phyloP scores from a whole-genome alignment of 2,113 vertebrate species.

The Polyodon spathula region DNA sequence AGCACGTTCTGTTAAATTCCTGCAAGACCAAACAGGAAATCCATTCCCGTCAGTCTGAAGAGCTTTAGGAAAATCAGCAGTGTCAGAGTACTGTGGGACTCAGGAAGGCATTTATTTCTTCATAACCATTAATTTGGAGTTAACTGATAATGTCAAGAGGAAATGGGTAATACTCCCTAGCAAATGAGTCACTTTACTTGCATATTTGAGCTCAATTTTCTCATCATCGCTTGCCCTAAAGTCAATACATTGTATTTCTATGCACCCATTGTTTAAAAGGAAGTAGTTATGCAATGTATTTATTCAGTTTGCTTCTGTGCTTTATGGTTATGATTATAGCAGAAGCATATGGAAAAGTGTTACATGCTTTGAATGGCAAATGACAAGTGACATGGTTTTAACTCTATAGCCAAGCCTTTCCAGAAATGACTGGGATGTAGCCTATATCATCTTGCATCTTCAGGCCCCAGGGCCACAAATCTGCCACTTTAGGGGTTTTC shows the following conservation, averaged over 20 bases:
- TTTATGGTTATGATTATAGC: background rate
- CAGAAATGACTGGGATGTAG: no score
- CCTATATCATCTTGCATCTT: no score
- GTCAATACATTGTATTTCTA: background rate
- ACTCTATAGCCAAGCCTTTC: no score
- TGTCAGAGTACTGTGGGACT: slow-evolving; percentile 16
- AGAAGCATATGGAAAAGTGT: no score
- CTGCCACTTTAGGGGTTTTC: no score
- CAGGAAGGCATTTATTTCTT: slow-evolving; percentile 24
- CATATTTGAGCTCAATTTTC: slow-evolving; percentile 3
- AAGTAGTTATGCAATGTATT: background rate
- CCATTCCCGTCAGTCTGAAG: slow-evolving; percentile 18
- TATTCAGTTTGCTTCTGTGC: background rate
- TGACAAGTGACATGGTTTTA: no score
- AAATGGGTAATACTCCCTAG: slow-evolving; percentile 3
- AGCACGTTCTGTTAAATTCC: slow-evolving; percentile 23
- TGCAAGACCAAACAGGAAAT: slow-evolving; percentile 27
- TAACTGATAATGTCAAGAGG: slow-evolving; percentile 7
- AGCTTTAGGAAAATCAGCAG: slow-evolving; percentile 20
- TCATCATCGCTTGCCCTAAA: background rate
- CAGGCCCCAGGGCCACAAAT: no score
- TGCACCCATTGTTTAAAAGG: background rate
- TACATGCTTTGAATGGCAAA: no score
- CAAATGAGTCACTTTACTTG: background rate
- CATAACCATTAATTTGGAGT: slow-evolving; percentile 11